Evolutionary conservation across 2,888 invertebrate species (phyloP), one percentile per base, ranked within the genome.

Genomic region (Thereva nobilitata): DNA sequence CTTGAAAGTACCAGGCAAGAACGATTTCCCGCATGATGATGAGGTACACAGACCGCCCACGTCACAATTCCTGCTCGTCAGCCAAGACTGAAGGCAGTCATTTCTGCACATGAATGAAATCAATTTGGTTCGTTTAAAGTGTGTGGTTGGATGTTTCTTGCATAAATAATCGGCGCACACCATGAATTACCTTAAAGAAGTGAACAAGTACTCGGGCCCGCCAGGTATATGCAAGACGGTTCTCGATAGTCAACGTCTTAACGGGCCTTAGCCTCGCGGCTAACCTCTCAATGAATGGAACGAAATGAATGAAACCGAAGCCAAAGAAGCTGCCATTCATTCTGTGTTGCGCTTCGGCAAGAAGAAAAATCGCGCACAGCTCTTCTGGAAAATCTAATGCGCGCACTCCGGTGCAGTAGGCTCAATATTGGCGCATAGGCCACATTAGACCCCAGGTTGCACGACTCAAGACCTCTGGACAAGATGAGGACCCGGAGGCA

Each of bases 141-240:
- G 54, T 64, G 45, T 47, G 55, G 64, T 64, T 64, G 54, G 47
- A 64, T 64, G 45, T 54, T 40, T 47, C 45, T 64, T 64, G 64
- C 64, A 64, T 64, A 64, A 64, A 64, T 64, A 64, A 64, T 64
- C 40, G 45, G 47, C 54, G 44, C 54, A 64, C 53, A 54, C 44
- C 54, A 64, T 64, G 54, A 64, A 55, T 64, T 55, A 55, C 35
- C 63, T 37, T 47, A 47, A 64, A 54, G 35, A 40, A 54, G 40
- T 42, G n/a, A 12, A 40, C 38, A 34, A 23, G 10, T 53, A 53
- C 23, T n/a, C 40, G 23, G 34, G 41, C 50, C 50, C 23, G 40
- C 38, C 61, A 61, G 61, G 50, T 50, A 50, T 40, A n/a, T 40
- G 23, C 23, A 23, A 23, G 23, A 23, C 23, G 23, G 23, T 23